Conservation (phyloP, 2,888 invertebrate species). For the Celastrina argiolus region DNA sequence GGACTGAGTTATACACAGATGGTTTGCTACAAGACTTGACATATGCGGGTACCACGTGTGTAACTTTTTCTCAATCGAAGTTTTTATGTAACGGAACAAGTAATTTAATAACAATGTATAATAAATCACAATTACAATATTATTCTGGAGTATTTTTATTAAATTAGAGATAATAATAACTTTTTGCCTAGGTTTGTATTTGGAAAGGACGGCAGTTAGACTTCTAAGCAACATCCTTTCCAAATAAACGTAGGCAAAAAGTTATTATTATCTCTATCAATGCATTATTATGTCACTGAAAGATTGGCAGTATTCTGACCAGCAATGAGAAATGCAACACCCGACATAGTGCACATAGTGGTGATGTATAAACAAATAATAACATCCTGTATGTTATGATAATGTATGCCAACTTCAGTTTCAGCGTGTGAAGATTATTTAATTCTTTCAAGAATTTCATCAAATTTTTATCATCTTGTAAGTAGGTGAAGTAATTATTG, state of each 20-base stretch:
- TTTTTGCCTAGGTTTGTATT: no score
- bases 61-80: slow-evolving; percentile 41
- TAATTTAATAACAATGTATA: neutral
- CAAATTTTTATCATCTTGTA: no score
- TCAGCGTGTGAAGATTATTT: neutral
- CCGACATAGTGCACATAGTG: neutral
- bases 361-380: slow-evolving; percentile 1
- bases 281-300: no score
- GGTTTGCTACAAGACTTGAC: slow-evolving; percentile 44
- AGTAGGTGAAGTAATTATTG: no score
- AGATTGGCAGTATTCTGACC: neutral
- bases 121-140: neutral
- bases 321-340: neutral
- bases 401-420: neutral
- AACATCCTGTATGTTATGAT: neutral
- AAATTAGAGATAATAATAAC: no score
- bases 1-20: no score
- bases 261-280: no score
- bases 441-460: neutral
- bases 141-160: no score
- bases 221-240: no score
- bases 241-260: no score
- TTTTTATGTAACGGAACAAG: neutral
- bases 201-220: no score
- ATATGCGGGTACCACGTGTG: slow-evolving; percentile 71